These are phyloP conservation scores for Ephydatia muelleri DNA, from an alignment of 37 sponge, comb jelly and placozoan species.

Conservation along the genomic window DNA sequence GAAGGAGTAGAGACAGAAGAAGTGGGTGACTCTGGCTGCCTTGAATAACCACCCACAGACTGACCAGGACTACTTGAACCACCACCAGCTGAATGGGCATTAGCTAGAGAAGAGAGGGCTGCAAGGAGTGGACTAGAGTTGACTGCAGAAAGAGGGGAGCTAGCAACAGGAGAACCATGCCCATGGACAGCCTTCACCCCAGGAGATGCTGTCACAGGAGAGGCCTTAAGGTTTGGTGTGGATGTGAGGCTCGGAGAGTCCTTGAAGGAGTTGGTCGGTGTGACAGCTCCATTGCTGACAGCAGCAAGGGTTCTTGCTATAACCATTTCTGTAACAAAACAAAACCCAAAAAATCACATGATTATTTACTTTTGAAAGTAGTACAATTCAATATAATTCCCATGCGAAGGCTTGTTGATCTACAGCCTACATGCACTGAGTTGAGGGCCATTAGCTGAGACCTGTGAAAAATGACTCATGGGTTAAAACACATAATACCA, in stretches of 20 bases:
- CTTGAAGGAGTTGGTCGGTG: background rate
- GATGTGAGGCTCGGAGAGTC: background rate
- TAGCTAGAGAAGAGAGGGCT: slow-evolving; percentile 31
- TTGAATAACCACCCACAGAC: background rate
- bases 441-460: no score
- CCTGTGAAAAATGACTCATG: no score
- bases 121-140: slow-evolving; percentile 1
- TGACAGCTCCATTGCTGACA: background rate
- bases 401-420: no score
- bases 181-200: background rate
- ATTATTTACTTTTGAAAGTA: background rate
- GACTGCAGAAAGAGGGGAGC: background rate
- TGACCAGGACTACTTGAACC: background rate
- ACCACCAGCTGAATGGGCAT: background rate
- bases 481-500: no score
- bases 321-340: background rate
- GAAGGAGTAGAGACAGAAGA: slow-evolving; percentile 1
- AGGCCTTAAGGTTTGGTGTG: background rate
- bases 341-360: background rate
- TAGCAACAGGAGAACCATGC: background rate
- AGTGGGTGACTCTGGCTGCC: background rate
- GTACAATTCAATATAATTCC: background rate
- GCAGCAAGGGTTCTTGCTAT: background rate
- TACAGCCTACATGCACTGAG: no score
- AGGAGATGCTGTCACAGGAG: background rate